Conservation (phyloP, 2,113 vertebrate genomes). For the Melanocharis versteri region DNA sequence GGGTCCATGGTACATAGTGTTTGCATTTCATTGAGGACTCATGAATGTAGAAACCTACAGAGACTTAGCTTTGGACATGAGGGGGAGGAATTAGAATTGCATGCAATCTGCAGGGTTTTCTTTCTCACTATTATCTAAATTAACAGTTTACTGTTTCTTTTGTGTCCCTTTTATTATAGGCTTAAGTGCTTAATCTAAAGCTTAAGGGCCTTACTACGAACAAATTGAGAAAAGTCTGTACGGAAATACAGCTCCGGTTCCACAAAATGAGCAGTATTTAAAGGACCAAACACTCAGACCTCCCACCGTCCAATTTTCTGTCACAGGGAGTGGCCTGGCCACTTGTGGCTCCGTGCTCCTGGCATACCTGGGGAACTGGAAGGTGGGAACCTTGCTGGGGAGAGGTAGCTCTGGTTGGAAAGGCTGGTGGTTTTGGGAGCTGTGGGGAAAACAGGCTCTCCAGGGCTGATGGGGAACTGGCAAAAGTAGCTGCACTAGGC, state of each 20-base stretch:
- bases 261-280: neutral
- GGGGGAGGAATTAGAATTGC: constrained; percentile 3
- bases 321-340: neutral
- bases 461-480: neutral
- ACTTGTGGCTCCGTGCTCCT: accelerated
- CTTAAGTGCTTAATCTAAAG: constrained; percentile 33
- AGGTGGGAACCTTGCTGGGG: neutral
- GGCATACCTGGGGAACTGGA: neutral
- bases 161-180: neutral
- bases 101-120: neutral
- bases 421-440: neutral
- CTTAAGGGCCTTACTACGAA: neutral
- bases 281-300: neutral
- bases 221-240: neutral
- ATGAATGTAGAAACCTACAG: neutral
- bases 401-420: neutral
- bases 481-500: neutral
- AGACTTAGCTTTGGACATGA: neutral
- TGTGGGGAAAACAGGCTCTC: neutral
- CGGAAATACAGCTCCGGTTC: neutral
- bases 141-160: constrained; percentile 35
- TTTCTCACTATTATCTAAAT: constrained; percentile 22
- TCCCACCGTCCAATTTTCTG: neutral
- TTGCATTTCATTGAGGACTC: neutral
- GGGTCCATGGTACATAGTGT: neutral